Evolutionary conservation across 1,140 invertebrate genomes (phyloP).

Genomic region (Hyposmocoma kahamanoa): DNA sequence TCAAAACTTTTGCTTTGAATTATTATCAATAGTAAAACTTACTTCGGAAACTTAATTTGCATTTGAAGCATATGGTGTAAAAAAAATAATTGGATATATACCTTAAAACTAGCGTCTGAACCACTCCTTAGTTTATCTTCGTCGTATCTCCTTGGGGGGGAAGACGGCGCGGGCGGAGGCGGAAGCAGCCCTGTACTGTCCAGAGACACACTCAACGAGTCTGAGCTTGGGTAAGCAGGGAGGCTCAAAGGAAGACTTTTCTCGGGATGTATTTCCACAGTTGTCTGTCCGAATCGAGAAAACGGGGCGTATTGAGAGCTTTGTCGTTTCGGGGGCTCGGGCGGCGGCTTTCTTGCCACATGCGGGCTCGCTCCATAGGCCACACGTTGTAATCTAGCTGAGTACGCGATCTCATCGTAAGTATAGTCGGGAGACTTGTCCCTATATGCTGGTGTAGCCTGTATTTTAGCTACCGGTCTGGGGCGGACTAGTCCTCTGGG

Average conservation of each 20-base stretch:
- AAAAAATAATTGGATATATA: too few species aligned
- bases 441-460: conserved; percentile 74
- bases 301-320: conserved; percentile 75
- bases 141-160: conserved; percentile 75
- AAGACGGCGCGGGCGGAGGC: conserved; percentile 75
- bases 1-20: too few species aligned
- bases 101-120: conserved; percentile 91
- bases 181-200: conserved; percentile 74
- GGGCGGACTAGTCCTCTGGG: conserved; percentile 87
- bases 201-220: conserved; percentile 74
- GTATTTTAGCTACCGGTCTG: conserved; percentile 89
- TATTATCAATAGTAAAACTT: too few species aligned
- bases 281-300: conserved; percentile 74
- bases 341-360: conserved; percentile 83
- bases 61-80: too few species aligned
- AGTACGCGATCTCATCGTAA: conserved; percentile 70
- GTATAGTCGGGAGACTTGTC: conserved; percentile 74
- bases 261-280: conserved; percentile 78
- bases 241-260: conserved; percentile 74
- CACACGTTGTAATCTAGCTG: conserved; percentile 56
- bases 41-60: too few species aligned
- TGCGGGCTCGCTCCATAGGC: conserved; percentile 75
- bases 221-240: conserved; percentile 76
- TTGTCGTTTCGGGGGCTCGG: conserved; percentile 89
- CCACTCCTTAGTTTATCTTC: conserved; percentile 83